phyloP scores from a whole-genome alignment of 2,113 vertebrate species.

The Pipa parva region DNA sequence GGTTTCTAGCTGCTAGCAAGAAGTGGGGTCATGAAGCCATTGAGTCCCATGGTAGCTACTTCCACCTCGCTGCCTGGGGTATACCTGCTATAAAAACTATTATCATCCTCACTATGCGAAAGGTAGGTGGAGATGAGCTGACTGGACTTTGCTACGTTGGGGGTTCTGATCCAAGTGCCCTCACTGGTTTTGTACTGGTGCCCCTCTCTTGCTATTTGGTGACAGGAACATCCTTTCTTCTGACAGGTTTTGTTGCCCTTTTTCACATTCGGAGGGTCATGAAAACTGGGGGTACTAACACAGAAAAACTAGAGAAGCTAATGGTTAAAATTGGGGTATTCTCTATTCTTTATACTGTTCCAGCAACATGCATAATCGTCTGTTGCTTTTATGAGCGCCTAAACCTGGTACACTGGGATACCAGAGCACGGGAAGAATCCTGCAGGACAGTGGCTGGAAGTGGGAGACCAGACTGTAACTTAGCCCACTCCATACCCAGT shows the following conservation, averaged over 20 bases:
- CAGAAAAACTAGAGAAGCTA: constrained; percentile 95
- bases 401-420: constrained; percentile 91
- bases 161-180: constrained; percentile 76
- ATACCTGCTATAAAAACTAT: constrained; percentile 93
- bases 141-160: constrained; percentile 95
- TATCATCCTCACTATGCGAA: constrained; percentile 89
- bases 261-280: constrained; percentile 96
- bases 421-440: constrained; percentile 72
- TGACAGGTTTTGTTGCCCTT: constrained; percentile 92
- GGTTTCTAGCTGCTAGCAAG: constrained; percentile 94
- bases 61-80: constrained; percentile 96
- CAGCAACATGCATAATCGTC: constrained; percentile 92
- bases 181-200: constrained; percentile 89
- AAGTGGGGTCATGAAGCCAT: constrained; percentile 98
- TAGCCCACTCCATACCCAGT: constrained; percentile 83
- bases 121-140: constrained; percentile 92
- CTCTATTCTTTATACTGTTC: constrained; percentile 95
- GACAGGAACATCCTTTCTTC: constrained; percentile 91
- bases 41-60: constrained; percentile 94
- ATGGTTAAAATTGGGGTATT: constrained; percentile 98
- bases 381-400: constrained; percentile 96
- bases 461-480: constrained; percentile 73
- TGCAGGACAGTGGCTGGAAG: constrained; percentile 65
- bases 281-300: constrained; percentile 95
- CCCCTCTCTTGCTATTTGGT: constrained; percentile 91